Base-by-base conservation (phyloP, 2,797 vertebrate species). In the Holocentrus rufus region DNA sequence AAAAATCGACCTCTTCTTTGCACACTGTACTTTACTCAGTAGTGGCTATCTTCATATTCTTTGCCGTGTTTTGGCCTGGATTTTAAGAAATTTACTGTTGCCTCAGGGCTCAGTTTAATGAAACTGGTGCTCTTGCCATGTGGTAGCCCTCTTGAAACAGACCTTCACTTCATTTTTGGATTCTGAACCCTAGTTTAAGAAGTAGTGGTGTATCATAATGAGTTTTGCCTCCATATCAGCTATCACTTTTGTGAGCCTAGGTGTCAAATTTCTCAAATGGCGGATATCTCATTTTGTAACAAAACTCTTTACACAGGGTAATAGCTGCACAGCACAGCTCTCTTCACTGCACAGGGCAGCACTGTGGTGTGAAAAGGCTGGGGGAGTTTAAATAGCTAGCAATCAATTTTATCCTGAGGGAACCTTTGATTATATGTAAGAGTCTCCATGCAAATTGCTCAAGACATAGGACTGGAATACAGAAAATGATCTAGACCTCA, bases 191-290 rank as follows among this genome's bases (percentile, higher is more conserved):
- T 27, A 11, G 46, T 56, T 53, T 64, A 46, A 64, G 62, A 82
- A 49, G 20, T 34, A 61, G 50, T 69, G 44, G 15, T 86, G 55
- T 39, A 30, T 61, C 39, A 49, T 72, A 81, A 87, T 85, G 73
- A 86, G 69, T 56, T 79, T 59, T 74, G 63, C 55, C 34, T 63
- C 22, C 54, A 17, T 72, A 67, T 30, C 5, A 1, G 50, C 57
- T 63, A 71, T 75, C 55, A 61, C 31, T 79, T 83, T 85, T 76
- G 79, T 62, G 54, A 69, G 73, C 65, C 52, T 49, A 82, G 60
- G 56, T 83, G 81, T 87, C 79, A 77, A 49, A 75, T 74, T 65
- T 74, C 50, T 84, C 69, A 82, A 82, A 66, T 82, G 67, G 60
- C 57, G 23, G 54, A 79, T 84, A 72, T 88, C 65, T 84, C 61